These are phyloP conservation scores for Ciconia nigra DNA, from an alignment of 2,797 vertebrate species.

Conservation along the genomic window DNA sequence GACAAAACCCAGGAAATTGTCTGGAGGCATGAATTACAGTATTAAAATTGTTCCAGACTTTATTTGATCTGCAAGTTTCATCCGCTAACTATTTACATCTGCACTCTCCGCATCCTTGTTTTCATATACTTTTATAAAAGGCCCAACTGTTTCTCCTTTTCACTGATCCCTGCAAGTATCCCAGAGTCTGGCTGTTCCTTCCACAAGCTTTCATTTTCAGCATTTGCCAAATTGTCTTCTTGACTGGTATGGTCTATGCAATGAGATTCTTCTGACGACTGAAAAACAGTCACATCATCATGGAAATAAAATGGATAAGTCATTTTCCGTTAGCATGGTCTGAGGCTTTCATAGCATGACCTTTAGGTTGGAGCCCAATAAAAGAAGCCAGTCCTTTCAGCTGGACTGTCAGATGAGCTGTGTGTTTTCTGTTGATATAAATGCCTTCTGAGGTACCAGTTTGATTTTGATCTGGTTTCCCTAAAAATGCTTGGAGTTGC, in stretches of 20 bases:
- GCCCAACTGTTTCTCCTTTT: not conserved
- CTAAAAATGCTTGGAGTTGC: not conserved
- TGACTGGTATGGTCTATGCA: not conserved
- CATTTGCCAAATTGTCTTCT: not conserved
- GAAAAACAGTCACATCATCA: not conserved
- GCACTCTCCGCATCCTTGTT: not conserved
- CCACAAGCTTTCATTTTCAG: not conserved
- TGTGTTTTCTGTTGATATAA: not conserved
- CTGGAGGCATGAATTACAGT: not conserved
- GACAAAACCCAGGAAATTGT: not conserved
- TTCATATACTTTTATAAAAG: not conserved
- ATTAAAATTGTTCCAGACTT: not conserved
- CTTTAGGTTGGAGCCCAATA: not conserved
- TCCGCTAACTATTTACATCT: not conserved
- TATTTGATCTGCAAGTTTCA: not conserved
- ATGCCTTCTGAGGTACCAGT: not conserved
- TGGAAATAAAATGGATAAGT: not conserved
- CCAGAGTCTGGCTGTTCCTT: not conserved
- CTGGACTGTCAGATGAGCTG: not conserved
- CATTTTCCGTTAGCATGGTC: rapidly evolving
- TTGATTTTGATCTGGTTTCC: not conserved
- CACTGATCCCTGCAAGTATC: not conserved
- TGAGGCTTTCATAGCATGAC: not conserved
- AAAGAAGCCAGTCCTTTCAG: not conserved
- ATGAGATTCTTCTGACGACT: not conserved